Conservation (phyloP, 2,113 vertebrate genomes). For the Pristiophorus japonicus region DNA sequence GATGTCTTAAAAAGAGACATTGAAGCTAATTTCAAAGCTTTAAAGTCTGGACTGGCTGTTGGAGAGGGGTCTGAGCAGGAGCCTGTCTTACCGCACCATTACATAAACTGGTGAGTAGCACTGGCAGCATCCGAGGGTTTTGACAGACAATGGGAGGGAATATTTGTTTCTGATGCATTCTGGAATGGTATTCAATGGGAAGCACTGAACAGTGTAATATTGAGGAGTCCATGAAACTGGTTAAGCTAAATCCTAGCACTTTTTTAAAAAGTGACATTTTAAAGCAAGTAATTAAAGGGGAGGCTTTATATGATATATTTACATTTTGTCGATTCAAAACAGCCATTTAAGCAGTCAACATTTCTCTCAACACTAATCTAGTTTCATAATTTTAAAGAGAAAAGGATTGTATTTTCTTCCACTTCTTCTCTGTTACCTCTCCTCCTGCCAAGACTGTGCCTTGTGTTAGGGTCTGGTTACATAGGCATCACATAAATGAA, state of each 20-base stretch:
- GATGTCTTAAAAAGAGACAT: constrained; percentile 61
- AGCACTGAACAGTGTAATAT: background rate
- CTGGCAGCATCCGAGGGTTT: background rate
- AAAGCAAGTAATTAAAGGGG: background rate
- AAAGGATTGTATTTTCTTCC: background rate
- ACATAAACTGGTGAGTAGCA: constrained; percentile 58
- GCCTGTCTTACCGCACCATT: constrained; percentile 60
- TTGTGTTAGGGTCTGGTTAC: background rate
- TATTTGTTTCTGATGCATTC: background rate
- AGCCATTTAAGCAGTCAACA: background rate
- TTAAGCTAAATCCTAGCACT: background rate
- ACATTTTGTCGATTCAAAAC: background rate
- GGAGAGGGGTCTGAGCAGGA: constrained; percentile 59
- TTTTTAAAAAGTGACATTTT: background rate
- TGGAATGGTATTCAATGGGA: background rate
- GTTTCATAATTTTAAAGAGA: background rate
- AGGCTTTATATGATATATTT: background rate
- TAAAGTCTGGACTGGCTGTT: constrained; percentile 60
- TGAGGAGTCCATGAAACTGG: background rate
- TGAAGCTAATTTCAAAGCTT: constrained; percentile 67
- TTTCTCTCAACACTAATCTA: background rate
- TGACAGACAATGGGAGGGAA: background rate
- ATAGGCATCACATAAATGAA: background rate
- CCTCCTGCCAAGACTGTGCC: background rate
- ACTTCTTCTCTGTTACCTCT: background rate